Base-by-base conservation (phyloP, 2,888 invertebrate species). In the Lordiphosa fenestrarum region DNA sequence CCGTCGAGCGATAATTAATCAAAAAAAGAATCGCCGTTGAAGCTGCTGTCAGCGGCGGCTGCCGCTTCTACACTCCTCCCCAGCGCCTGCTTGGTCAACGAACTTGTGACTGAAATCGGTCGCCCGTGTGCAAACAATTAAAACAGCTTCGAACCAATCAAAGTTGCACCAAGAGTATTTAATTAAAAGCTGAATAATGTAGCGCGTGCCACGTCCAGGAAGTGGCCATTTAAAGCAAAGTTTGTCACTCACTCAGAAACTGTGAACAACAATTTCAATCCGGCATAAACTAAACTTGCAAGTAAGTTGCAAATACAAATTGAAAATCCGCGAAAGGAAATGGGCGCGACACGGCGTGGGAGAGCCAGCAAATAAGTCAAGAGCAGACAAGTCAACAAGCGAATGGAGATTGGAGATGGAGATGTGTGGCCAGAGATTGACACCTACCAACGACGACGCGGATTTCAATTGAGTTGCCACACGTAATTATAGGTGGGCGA, bases 1-100 rank as follows among this genome's bases (percentile, higher is more conserved):
- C 69, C 57, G 66, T 57, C 55, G 61, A 55, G 57, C 75, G 75
- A 82, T 84, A 78, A 78, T 78, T 84, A 78, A 78, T 78, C 84
- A 78, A 73, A 77, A 76, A 60, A 6, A 19, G 2, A 19, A 19
- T 15, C 30, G 44, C 57, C 53, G 66, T 56, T 65, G 64, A 50
- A 51, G 64, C 44, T 64, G 75, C 59, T 66, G 64, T 47, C 57
- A 46, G 62, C 49, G 50, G 57, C 15, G 37, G 52, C 15, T 44
- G 30, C 38, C 38, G 30, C 30, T 30, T 10, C 21, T 6, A 12
- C 12, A 19, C 4, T 6, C 15, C 15, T 13, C 13, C 40, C 25
- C 33, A n/a, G 19, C 52, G 13, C 15, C 30, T 6, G 39, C 48
- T 35, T 71, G 83, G 85, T 78, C 83, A 78, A 65, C 64, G 78